Evolutionary conservation across 2,888 invertebrate genomes (phyloP).

Genomic region (Microdon myrmicae): DNA sequence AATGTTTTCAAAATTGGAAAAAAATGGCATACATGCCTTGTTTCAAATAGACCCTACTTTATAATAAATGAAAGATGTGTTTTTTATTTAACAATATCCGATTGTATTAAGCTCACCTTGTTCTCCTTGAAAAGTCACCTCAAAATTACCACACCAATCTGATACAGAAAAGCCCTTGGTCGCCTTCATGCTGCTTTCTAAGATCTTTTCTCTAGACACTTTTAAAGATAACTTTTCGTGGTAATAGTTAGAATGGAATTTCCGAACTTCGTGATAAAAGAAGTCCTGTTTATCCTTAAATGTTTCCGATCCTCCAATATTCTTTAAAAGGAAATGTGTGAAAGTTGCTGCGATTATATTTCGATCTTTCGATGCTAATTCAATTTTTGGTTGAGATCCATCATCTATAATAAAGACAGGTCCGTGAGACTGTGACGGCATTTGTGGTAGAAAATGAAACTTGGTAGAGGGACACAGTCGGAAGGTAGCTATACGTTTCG

Average conservation of each 20-base stretch:
- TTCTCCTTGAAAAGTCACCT: conserved; percentile 92
- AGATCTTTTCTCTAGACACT: conserved; percentile 81
- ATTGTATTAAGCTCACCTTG: conserved; percentile 73
- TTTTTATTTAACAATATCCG: not conserved
- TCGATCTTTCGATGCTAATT: conserved; percentile 83
- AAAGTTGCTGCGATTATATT: conserved; percentile 94
- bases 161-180: conserved; percentile 85
- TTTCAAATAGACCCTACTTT: not conserved
- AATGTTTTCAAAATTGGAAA: too few species aligned
- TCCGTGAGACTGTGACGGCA: conserved; percentile 68
- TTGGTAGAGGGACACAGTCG: conserved; percentile 94
- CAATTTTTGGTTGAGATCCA: conserved; percentile 87
- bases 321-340: conserved; percentile 88
- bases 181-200: conserved; percentile 86
- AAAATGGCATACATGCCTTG: not conserved
- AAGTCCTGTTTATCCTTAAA: conserved; percentile 87
- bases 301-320: conserved; percentile 94
- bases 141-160: conserved; percentile 95
- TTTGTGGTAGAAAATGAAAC: conserved; percentile 73
- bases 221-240: conserved; percentile 87
- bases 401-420: conserved; percentile 86
- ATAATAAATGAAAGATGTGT: not conserved
- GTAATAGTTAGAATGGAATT: conserved; percentile 86
- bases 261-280: conserved; percentile 84
- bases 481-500: conserved; percentile 90